Evolutionary conservation across 2,113 vertebrate species (phyloP).

Genomic region (Dryoscopus gambensis): DNA sequence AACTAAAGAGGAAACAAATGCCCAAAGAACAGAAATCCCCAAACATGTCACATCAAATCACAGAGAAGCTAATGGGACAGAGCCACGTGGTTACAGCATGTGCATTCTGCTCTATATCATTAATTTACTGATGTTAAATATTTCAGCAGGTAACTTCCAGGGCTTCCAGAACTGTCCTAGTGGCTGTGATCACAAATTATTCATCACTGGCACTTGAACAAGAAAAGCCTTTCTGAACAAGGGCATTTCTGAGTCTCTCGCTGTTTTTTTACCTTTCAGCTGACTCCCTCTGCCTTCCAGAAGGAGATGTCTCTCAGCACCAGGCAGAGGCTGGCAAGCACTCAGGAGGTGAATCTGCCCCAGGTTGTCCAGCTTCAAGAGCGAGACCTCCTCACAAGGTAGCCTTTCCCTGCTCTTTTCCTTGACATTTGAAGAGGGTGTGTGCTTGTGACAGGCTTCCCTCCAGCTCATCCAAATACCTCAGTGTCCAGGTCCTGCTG

Average conservation of each 20-base stretch:
- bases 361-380: conserved; percentile 75
- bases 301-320: conserved; percentile 82
- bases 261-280: conserved; percentile 69
- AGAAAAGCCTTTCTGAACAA: conserved; percentile 23
- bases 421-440: neutral
- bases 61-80: neutral
- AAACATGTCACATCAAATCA: conserved; percentile 46
- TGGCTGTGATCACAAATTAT: conserved; percentile 51
- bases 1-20: neutral
- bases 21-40: neutral
- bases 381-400: conserved; percentile 81
- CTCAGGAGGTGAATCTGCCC: conserved; percentile 63
- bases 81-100: neutral
- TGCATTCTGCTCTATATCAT: conserved; percentile 39
- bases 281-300: conserved; percentile 83
- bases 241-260: neutral
- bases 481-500: neutral
- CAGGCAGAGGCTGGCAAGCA: conserved; percentile 75
- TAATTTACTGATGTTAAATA: conserved; percentile 63
- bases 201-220: conserved; percentile 17
- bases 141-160: conserved; percentile 54
- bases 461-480: neutral
- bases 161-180: conserved; percentile 29
- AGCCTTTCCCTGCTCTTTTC: conserved; percentile 36
- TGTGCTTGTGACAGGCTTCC: neutral